A percentile compares a stretch with the other conserved stretches of the same genome.
phyloP scores from a whole-genome alignment of 2,113 vertebrate genomes.

The Hypomesus transpacificus region DNA sequence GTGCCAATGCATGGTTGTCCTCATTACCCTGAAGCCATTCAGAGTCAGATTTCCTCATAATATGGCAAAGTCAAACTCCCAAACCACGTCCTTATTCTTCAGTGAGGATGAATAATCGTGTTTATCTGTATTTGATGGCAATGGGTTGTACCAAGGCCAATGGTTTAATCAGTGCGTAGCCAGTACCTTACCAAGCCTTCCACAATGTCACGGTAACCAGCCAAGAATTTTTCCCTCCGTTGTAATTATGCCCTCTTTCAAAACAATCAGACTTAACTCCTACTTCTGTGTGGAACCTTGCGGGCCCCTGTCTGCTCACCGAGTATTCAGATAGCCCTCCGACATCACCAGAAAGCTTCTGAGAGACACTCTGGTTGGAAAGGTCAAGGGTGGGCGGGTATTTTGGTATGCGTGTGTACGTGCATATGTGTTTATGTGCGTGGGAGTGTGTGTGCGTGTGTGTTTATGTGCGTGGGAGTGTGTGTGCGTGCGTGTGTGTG shows the following conservation, averaged over 20 bases:
- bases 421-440: too few relatives aligned
- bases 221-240: constrained; percentile 10
- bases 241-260: constrained; percentile 23
- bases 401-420: too few relatives aligned
- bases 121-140: not conserved
- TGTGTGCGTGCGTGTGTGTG: too few relatives aligned
- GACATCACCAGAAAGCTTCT: not conserved
- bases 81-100: not conserved
- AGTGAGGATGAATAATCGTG: not conserved
- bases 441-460: too few relatives aligned
- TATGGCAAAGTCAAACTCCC: not conserved
- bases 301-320: not conserved
- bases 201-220: not conserved
- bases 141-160: too few relatives aligned
- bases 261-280: constrained; percentile 25
- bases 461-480: too few relatives aligned
- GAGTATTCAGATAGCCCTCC: not conserved
- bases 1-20: too few relatives aligned
- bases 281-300: not conserved
- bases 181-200: not conserved
- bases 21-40: too few relatives aligned
- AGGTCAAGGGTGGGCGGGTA: too few relatives aligned
- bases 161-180: too few relatives aligned
- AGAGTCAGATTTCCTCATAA: not conserved
- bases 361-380: too few relatives aligned